phyloP scores from a whole-genome alignment of 2,888 invertebrate species.

The Xanthorhoe designata region DNA sequence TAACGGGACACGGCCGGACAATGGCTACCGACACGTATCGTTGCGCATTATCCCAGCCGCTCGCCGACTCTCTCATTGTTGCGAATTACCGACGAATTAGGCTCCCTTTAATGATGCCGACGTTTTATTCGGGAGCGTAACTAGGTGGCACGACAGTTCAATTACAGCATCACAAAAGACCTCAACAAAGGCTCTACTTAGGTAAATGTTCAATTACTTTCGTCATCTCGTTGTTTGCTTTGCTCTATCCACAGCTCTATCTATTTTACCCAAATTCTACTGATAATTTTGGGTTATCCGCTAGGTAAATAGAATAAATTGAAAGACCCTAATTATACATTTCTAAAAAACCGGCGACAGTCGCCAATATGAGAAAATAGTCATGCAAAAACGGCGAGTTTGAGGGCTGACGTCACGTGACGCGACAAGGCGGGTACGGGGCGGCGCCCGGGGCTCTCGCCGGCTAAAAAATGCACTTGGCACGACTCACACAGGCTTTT shows the following conservation, averaged over 20 bases:
- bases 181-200: constrained; percentile 26
- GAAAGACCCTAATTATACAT: constrained; percentile 78
- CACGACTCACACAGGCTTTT: constrained; percentile 76
- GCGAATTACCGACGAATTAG: constrained; percentile 81
- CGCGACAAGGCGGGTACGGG: constrained; percentile 80
- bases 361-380: constrained; percentile 79
- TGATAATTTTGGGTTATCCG: constrained; percentile 62
- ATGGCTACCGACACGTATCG: constrained; percentile 72
- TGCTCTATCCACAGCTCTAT: no score
- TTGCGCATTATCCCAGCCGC: constrained; percentile 78
- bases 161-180: constrained; percentile 55
- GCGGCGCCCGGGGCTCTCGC: constrained; percentile 72
- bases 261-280: constrained; percentile 52
- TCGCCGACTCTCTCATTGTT: constrained; percentile 69
- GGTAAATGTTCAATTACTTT: constrained; percentile 42
- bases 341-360: constrained; percentile 79
- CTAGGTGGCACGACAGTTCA: constrained; percentile 77
- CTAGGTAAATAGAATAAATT: constrained; percentile 74
- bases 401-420: constrained; percentile 78
- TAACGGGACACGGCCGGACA: constrained; percentile 75
- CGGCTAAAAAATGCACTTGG: constrained; percentile 69
- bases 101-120: constrained; percentile 69
- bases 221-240: constrained; percentile 45
- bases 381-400: constrained; percentile 75
- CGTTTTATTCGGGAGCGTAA: constrained; percentile 72